Evolutionary conservation across 2,888 invertebrate species (phyloP).

Genomic region (Apeira syringaria): DNA sequence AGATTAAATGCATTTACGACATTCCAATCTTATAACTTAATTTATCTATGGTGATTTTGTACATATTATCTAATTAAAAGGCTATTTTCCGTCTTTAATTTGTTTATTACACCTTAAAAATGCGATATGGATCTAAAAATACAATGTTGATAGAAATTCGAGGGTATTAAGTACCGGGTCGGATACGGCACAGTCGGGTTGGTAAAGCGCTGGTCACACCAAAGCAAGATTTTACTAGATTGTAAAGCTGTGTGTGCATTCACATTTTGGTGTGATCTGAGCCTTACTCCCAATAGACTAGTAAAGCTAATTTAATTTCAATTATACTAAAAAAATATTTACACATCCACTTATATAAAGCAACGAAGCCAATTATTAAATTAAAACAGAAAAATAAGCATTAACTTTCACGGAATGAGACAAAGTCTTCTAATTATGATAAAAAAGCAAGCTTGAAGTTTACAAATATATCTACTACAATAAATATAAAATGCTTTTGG

Average conservation of each 20-base stretch:
- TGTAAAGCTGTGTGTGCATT: no score
- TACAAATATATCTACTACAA: not conserved
- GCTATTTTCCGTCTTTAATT: slow-evolving; percentile 56
- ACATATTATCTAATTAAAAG: slow-evolving; percentile 57
- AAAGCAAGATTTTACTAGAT: no score
- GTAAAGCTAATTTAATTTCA: slow-evolving; percentile 16
- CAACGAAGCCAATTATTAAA: slow-evolving; percentile 14
- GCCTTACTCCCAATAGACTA: slow-evolving; percentile 21
- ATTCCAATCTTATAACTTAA: slow-evolving; percentile 14
- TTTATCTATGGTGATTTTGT: slow-evolving; percentile 29
- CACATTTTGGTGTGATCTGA: no score
- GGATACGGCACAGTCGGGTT: slow-evolving; percentile 2
- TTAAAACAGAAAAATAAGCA: slow-evolving; percentile 3
- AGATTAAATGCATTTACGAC: slow-evolving; percentile 19
- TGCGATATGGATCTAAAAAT: slow-evolving; percentile 56
- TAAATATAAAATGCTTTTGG: slow-evolving; percentile 14
- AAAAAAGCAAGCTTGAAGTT: not conserved
- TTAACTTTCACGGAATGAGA: not conserved
- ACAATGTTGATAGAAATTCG: slow-evolving; percentile 56
- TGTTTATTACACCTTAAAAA: slow-evolving; percentile 52
- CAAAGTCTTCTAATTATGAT: no score
- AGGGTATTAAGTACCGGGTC: slow-evolving; percentile 49
- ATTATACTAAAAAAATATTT: slow-evolving; percentile 34
- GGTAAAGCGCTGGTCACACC: no score
- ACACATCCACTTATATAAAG: slow-evolving; percentile 37